phyloP scores from a whole-genome alignment of 2,888 invertebrate genomes.

The Crossocerus cetratus region DNA sequence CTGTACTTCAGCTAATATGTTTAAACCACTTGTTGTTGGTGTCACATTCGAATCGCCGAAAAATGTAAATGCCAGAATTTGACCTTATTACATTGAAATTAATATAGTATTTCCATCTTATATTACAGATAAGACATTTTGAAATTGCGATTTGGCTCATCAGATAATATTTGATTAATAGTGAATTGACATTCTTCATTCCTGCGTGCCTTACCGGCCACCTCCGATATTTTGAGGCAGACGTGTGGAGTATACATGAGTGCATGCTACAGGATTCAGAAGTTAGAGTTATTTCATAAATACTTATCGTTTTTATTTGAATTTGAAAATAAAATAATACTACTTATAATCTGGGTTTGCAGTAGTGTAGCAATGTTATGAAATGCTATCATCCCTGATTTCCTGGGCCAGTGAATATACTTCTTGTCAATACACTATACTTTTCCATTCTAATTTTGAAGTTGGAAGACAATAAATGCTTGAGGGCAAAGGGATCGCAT shows the following conservation, averaged over 20 bases:
- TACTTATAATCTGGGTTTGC: conserved; percentile 1
- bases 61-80: conserved; percentile 47
- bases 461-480: conserved; percentile 66
- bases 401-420: conserved; percentile 42
- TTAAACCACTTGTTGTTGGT: too few relatives aligned
- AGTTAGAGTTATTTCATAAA: conserved; percentile 39
- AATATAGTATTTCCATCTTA: conserved; percentile 32
- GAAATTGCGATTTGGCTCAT: conserved; percentile 61
- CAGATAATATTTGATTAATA: conserved; percentile 63
- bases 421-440: conserved; percentile 41
- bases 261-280: conserved; percentile 18
- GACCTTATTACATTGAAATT: conserved; percentile 48
- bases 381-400: conserved; percentile 28
- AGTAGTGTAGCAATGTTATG: neutral
- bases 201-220: conserved; percentile 15
- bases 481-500: conserved; percentile 46
- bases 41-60: too few relatives aligned
- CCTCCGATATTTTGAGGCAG: conserved; percentile 50
- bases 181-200: conserved; percentile 62
- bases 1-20: neutral
- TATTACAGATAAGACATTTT: conserved; percentile 52
- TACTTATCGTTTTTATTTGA: conserved; percentile 34
- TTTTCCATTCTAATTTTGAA: conserved; percentile 45
- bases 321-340: conserved; percentile 32
- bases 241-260: conserved; percentile 48